A percentile compares a stretch with the other conserved stretches of the same genome.
Conservation (phyloP, 2,797 vertebrate species). For the Gobio occitaniae region DNA sequence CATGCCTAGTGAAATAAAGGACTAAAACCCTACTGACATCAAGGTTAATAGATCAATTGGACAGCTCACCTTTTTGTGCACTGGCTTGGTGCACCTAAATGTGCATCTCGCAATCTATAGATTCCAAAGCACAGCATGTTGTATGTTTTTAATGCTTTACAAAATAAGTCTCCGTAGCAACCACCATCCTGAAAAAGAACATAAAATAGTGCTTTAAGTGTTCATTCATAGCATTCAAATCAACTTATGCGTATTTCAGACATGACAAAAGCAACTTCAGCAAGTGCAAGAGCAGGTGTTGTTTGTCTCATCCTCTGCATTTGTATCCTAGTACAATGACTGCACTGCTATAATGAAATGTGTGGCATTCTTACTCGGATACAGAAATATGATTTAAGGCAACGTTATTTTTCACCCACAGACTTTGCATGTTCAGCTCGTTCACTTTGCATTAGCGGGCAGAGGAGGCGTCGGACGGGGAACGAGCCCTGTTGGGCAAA, state of each 20-base stretch:
- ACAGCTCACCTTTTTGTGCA: conserved; percentile 93
- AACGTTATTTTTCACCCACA: conserved; percentile 51
- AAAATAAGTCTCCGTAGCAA: conserved; percentile 98
- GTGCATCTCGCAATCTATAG: conserved; percentile 97
- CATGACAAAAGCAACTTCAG: neutral
- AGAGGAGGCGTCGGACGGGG: conserved; percentile 55
- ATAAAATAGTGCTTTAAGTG: conserved; percentile 42
- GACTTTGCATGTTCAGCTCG: conserved; percentile 67
- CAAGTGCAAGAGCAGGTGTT: neutral
- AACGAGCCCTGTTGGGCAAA: conserved; percentile 69
- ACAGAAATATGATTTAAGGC: conserved; percentile 24
- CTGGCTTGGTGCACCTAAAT: conserved; percentile 84
- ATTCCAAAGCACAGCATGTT: conserved; percentile 99
- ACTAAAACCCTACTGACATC: neutral
- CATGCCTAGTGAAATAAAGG: neutral
- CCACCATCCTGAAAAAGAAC: conserved; percentile 90
- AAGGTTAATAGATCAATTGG: neutral
- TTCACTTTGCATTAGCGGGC: conserved; percentile 73
- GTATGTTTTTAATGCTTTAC: conserved; percentile 99
- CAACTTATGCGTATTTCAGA: neutral
- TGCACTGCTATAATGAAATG: conserved; percentile 20
- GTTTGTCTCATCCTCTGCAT: neutral
- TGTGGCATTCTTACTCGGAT: neutral
- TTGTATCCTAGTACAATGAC: conserved; percentile 1
- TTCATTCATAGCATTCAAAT: neutral